Evolutionary conservation across 53 echinoderm and acorn worm genomes (phyloP), one percentile per base, ranked within the genome.

Genomic region (Mesocentrotus franciscanus): DNA sequence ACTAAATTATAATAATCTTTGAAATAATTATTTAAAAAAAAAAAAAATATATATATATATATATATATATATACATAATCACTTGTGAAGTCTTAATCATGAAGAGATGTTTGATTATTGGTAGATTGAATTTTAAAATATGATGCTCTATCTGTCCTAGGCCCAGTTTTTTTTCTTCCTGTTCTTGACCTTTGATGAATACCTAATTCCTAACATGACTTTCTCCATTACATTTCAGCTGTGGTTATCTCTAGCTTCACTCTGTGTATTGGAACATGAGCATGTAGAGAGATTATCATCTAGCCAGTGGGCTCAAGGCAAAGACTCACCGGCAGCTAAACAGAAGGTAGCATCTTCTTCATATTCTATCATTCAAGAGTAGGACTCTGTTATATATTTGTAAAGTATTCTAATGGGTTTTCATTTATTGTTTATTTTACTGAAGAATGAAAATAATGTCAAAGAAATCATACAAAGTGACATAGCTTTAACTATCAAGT

Each of bases 251-350:
- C 95, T 98, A 84, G 97, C 99, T 9, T 98, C 98, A 7, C 97
- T 98, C 2, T 98, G 99, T 97, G 99, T 98, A 35, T 60, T 98
- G 71, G 99, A 98, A 81, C 95, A 96, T 78, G 99, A 98, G 85
- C 98, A 98, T 94, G 98, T 98, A 13, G 99, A 98, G 94, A 96
- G 99, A 89, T 95, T 98, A 11, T 98, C 99, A n/a, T 97, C 97
- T 36, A 97, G 98, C 85, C 96, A 98, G 59, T 96, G 97, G 96
- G 96, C 96, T 57, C 96, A 96, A 75, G 96, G 97, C 89, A 96
- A 96, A 55, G 98, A 98, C 55, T 96, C 97, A 58, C 97, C 98
- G 8, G 95, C 97, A 30, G 95, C 90, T 64, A 98, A 97, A 96
- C 98, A 98, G 78, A 98, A 97, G 97, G 98, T 98, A 90, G 6